These are phyloP conservation scores for Drosophila guanche DNA, from an alignment of 1,140 invertebrate genomes.

Conservation along the genomic window DNA sequence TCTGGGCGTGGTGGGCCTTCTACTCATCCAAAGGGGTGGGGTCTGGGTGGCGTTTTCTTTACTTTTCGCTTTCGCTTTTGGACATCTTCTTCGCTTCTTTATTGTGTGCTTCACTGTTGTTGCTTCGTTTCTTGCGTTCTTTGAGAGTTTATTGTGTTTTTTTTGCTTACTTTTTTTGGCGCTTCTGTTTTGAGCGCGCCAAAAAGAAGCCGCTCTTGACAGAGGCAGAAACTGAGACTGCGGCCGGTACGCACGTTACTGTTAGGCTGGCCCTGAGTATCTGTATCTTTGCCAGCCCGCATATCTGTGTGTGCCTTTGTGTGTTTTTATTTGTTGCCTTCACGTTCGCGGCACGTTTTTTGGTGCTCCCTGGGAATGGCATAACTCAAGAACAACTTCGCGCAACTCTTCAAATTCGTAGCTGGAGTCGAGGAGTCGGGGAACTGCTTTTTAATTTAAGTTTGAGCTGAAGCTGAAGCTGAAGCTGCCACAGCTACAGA, in stretches of 20 bases:
- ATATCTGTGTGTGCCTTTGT: slow-evolving; percentile 30
- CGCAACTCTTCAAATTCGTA: slow-evolving; percentile 50
- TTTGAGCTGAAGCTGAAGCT: slow-evolving; percentile 17
- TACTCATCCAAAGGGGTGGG: too few species aligned
- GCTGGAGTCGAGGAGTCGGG: slow-evolving; percentile 20
- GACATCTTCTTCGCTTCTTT: neutral
- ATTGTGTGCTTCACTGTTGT: slow-evolving; percentile 16
- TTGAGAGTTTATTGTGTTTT: slow-evolving; percentile 29
- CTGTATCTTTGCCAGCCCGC: slow-evolving; percentile 18
- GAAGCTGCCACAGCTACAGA: slow-evolving; percentile 58
- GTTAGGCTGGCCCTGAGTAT: slow-evolving; percentile 60
- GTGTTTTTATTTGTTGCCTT: slow-evolving; percentile 28
- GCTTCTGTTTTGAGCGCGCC: slow-evolving; percentile 75
- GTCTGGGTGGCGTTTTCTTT: slow-evolving; percentile 7
- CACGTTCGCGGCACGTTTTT: slow-evolving; percentile 60
- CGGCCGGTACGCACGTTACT: slow-evolving; percentile 76
- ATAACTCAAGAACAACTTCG: slow-evolving; percentile 22
- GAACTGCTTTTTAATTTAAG: slow-evolving; percentile 77
- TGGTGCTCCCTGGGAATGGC: slow-evolving; percentile 24
- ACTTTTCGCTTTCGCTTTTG: slow-evolving; percentile 29
- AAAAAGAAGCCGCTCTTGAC: slow-evolving; percentile 50
- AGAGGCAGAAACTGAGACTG: slow-evolving; percentile 4
- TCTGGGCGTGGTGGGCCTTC: slow-evolving; percentile 27
- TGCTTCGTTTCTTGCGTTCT: slow-evolving; percentile 40
- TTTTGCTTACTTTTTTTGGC: slow-evolving; percentile 47